These are phyloP conservation scores for Philonicus albiceps DNA, from an alignment of 2,888 invertebrate species.

Conservation along the genomic window DNA sequence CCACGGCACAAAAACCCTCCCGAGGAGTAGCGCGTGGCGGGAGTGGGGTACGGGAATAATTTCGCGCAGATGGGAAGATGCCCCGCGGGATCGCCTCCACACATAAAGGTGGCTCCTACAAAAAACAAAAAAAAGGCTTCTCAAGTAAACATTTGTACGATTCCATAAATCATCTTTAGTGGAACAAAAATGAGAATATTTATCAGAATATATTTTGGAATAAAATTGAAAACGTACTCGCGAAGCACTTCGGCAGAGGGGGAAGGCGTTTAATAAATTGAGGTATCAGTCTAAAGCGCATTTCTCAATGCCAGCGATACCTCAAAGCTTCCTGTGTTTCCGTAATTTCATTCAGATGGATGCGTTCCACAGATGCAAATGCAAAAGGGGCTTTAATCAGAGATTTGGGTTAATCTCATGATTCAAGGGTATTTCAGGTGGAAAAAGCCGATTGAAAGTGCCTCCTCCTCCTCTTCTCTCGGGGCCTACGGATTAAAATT, in stretches of 20 bases:
- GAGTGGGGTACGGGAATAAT: background rate
- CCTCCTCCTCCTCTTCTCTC: too few species aligned
- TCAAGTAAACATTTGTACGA: conserved; percentile 20
- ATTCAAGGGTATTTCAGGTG: background rate
- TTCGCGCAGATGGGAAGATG: background rate
- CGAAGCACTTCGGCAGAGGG: background rate
- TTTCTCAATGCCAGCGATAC: conserved; percentile 12
- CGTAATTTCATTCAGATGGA: conserved; percentile 1
- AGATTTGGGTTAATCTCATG: background rate
- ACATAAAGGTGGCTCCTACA: background rate
- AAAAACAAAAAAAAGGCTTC: background rate
- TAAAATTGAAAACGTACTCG: background rate
- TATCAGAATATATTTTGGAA: conserved; percentile 1
- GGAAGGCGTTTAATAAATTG: background rate
- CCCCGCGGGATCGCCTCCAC: background rate
- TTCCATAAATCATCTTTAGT: conserved; percentile 10
- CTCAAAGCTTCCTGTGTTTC: conserved; percentile 17
- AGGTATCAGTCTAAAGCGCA: background rate
- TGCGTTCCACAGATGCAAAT: background rate
- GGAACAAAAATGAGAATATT: background rate
- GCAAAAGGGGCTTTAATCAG: background rate
- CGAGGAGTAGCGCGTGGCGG: background rate
- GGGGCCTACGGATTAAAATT: background rate
- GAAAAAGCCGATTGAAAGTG: background rate
- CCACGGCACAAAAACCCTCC: background rate